These are phyloP conservation scores for Otis tarda DNA, from an alignment of 2,113 vertebrate genomes.

Conservation along the genomic window DNA sequence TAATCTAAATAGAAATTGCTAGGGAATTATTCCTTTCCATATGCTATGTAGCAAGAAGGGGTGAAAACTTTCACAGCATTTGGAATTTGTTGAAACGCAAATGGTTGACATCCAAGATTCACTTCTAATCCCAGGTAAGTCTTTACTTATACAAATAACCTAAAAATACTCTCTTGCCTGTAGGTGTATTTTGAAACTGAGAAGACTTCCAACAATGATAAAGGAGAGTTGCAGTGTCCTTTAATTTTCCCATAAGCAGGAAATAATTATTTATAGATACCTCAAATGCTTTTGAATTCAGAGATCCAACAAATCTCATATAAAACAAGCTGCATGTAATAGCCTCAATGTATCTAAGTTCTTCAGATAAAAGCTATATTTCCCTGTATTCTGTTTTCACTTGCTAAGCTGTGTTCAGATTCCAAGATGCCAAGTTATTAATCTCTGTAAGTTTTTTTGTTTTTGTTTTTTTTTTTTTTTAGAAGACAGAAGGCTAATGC, in stretches of 20 bases:
- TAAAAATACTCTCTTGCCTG: neutral
- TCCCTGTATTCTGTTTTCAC: neutral
- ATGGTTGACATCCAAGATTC: neutral
- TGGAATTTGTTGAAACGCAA: neutral
- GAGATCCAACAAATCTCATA: neutral
- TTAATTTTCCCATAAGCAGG: neutral
- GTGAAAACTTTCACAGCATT: neutral
- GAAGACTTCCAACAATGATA: neutral
- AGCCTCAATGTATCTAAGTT: neutral
- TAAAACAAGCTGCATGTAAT: neutral
- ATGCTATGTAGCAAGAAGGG: neutral
- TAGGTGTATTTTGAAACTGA: neutral
- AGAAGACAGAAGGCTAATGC: neutral
- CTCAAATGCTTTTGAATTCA: neutral
- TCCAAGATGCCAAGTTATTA: neutral
- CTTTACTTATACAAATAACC: neutral
- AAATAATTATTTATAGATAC: constrained; percentile 2
- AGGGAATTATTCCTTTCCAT: neutral
- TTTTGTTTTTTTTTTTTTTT: neutral
- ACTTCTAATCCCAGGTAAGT: neutral
- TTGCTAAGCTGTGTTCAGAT: neutral
- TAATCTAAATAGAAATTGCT: neutral
- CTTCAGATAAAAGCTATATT: neutral
- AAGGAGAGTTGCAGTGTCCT: neutral
- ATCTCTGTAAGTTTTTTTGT: neutral